Percentiles rank a stretch among this genome's conserved stretches.
These are phyloP conservation scores for Stenoptilia bipunctidactyla DNA, from an alignment of 2,888 invertebrate species.

Conservation along the genomic window DNA sequence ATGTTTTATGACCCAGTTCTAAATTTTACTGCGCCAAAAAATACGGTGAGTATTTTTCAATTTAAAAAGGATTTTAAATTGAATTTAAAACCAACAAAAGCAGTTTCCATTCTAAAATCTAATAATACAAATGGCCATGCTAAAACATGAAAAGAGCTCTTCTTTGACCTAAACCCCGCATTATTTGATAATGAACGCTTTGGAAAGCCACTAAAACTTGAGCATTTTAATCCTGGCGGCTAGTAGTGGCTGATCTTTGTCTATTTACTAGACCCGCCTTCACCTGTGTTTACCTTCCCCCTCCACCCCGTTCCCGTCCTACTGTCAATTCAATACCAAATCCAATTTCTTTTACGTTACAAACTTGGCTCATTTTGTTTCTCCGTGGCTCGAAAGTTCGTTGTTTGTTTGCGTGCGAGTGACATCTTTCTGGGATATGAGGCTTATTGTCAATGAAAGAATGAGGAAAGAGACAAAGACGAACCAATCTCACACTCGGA, in stretches of 20 bases:
- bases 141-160: background rate
- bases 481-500: background rate
- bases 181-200: conserved; percentile 18
- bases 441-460: background rate
- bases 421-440: background rate
- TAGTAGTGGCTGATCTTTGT: conserved; percentile 3
- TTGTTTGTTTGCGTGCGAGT: background rate
- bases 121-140: too few relatives aligned
- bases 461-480: background rate
- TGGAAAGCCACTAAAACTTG: conserved; percentile 18
- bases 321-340: conserved; percentile 55
- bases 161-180: background rate
- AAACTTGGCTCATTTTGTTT: conserved; percentile 50
- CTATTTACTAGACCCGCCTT: conserved; percentile 19
- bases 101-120: too few relatives aligned
- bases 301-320: conserved; percentile 18
- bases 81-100: too few relatives aligned
- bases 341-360: conserved; percentile 59
- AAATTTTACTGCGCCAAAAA: too few relatives aligned
- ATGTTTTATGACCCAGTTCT: too few relatives aligned
- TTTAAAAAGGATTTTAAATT: too few relatives aligned
- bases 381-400: conserved; percentile 28
- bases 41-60: too few relatives aligned
- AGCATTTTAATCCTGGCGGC: conserved; percentile 2
- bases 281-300: conserved; percentile 36